Evolutionary conservation across 2,797 vertebrate genomes (phyloP), one percentile per base, ranked within the genome.

Genomic region (Falco berigora): DNA sequence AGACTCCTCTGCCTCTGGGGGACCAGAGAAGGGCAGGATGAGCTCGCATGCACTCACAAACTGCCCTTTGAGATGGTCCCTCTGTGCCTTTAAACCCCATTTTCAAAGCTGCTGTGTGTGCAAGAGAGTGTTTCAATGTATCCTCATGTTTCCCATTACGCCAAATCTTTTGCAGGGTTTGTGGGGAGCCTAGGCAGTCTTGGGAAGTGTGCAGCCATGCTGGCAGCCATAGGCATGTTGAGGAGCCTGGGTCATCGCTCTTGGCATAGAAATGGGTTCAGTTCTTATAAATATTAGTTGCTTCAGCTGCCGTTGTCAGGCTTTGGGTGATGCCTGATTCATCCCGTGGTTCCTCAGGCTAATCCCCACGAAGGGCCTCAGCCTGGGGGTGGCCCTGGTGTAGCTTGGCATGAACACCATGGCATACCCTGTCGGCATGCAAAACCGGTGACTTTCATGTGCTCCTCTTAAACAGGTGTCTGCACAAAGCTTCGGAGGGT

Each of bases 401-500:
- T 24, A 36, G 38, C 52, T 71, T 86, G 73, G 89, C 87, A 63
- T 0, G 0, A 62, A n/a, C 62, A 64, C 53, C 32, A 5, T 0
- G 8, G 50, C 67, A 59, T 66, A 34, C 23, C n/a, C 64, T 71
- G 56, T 25, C 0, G 12, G 53, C 6, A 4, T 34, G 86, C 61
- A 67, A 67, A 86, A 36, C 49, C 0, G 0, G 79, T 75, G 92
- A 86, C 92, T 94, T 77, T 16, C 88, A 83, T 1, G 0, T 93
- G 86, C 62, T 86, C 12, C 53, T 90, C 52, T 56, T 46, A 38
- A 90, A 90, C 95, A 94, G 94, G 76, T 96, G 94, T 34, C n/a
- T 64, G 66, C 73, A 55, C 66, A 94, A 64, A 75, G 80, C 86
- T 77, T 20, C 3, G 44, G 84, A 82, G 89, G 59, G 74, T 79